Evolutionary conservation across 2,888 invertebrate genomes (phyloP).

Genomic region (Nemotelus pantherinus): DNA sequence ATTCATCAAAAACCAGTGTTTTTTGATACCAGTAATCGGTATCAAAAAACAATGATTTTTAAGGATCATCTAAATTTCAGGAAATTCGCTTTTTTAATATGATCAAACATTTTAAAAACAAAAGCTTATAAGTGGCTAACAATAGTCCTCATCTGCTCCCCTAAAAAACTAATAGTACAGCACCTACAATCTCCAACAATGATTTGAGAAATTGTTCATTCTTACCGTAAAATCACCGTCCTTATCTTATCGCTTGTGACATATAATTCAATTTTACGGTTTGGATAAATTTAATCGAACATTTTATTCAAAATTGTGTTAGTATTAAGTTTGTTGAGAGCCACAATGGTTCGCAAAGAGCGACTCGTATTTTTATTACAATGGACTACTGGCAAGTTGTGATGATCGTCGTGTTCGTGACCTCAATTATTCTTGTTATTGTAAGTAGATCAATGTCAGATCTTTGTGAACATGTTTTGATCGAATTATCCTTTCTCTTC

Average conservation of each 20-base stretch:
- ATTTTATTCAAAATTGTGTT: neutral
- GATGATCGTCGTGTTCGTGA: constrained; percentile 13
- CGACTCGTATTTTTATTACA: neutral
- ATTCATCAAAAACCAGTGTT: too few relatives aligned
- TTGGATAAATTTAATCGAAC: constrained; percentile 17
- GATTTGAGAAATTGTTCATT: too few relatives aligned
- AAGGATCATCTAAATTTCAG: too few relatives aligned
- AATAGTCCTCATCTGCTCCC: too few relatives aligned
- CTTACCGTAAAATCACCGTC: neutral
- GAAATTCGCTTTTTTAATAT: too few relatives aligned
- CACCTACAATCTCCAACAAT: too few relatives aligned
- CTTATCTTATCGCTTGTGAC: constrained; percentile 31
- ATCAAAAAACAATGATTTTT: too few relatives aligned
- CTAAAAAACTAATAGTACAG: too few relatives aligned
- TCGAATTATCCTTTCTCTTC: neutral
- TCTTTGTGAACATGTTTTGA: neutral
- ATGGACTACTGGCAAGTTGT: constrained; percentile 33
- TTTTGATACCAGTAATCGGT: too few relatives aligned
- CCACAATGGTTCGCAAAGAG: neutral
- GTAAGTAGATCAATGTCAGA: constrained; percentile 3
- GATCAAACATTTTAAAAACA: too few relatives aligned
- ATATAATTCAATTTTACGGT: neutral
- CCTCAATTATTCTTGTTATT: constrained; percentile 9
- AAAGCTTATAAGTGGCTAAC: too few relatives aligned
- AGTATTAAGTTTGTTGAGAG: neutral